Evolutionary conservation across 2,888 invertebrate species (phyloP).

Genomic region (Drosophila pseudotakahashii): DNA sequence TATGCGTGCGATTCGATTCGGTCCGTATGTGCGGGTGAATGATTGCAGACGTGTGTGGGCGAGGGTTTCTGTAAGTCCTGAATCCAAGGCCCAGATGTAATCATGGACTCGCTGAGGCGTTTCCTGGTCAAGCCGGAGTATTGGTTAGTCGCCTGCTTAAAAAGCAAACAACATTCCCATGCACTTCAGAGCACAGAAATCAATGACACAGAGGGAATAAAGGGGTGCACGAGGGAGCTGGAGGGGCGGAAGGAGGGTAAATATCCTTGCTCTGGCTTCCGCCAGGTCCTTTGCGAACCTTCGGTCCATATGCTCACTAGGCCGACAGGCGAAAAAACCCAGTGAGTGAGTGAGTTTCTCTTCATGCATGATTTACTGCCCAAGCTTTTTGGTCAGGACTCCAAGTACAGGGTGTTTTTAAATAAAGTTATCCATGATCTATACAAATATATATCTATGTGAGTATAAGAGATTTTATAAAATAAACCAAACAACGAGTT

Average conservation of each 20-base stretch:
- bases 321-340: conserved; percentile 25
- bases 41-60: conserved; percentile 3
- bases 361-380: conserved; percentile 47
- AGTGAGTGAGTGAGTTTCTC: conserved; percentile 16
- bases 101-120: conserved; percentile 63
- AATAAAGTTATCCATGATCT: not conserved
- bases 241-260: conserved; percentile 11
- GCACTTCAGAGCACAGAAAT: conserved; percentile 44
- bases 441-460: not conserved
- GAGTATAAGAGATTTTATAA: not conserved
- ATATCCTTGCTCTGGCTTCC: conserved; percentile 35
- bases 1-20: conserved; percentile 38
- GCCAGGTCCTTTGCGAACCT: conserved; percentile 17
- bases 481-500: no score
- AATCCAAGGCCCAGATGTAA: conserved; percentile 50
- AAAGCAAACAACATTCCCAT: conserved; percentile 68
- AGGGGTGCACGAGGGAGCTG: not conserved
- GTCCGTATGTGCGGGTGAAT: not conserved
- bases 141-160: conserved; percentile 60
- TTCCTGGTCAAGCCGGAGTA: conserved; percentile 39
- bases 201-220: conserved; percentile 15
- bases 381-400: conserved; percentile 8
- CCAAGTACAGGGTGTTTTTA: conserved; percentile 18
- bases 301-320: conserved; percentile 29
- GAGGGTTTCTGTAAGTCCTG: conserved; percentile 8